Percentiles rank a stretch among this genome's conserved stretches.
Conservation (phyloP, 2,888 invertebrate species). For the Drosophila monieri region DNA sequence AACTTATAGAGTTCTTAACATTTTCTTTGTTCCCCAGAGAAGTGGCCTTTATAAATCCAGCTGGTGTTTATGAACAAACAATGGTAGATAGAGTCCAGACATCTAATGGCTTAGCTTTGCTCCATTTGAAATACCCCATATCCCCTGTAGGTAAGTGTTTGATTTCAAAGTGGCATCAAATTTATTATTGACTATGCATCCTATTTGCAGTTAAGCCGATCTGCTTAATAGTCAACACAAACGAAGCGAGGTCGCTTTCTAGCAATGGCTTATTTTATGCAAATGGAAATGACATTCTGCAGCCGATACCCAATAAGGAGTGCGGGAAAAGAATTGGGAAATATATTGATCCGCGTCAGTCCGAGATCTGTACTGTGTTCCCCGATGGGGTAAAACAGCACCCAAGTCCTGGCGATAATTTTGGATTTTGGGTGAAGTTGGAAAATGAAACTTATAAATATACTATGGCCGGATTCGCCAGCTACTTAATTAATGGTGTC, state of each 20-base stretch:
- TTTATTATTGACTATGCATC: neutral
- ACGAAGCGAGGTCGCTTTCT: too few relatives aligned
- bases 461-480: neutral
- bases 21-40: neutral
- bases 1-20: neutral
- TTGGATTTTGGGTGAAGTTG: neutral
- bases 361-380: neutral
- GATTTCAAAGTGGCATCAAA: neutral
- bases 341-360: neutral
- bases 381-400: neutral
- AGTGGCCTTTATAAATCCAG: neutral
- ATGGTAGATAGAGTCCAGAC: neutral
- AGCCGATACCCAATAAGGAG: neutral
- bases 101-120: neutral
- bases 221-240: neutral
- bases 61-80: neutral
- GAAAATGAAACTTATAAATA: neutral
- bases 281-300: too few relatives aligned
- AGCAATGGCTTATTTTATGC: too few relatives aligned
- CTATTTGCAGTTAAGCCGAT: neutral
- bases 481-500: neutral
- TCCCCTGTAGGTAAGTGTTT: neutral
- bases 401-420: neutral
- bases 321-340: neutral
- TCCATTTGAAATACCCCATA: neutral